phyloP scores from a whole-genome alignment of 2,113 vertebrate species.

The Plectropomus leopardus region DNA sequence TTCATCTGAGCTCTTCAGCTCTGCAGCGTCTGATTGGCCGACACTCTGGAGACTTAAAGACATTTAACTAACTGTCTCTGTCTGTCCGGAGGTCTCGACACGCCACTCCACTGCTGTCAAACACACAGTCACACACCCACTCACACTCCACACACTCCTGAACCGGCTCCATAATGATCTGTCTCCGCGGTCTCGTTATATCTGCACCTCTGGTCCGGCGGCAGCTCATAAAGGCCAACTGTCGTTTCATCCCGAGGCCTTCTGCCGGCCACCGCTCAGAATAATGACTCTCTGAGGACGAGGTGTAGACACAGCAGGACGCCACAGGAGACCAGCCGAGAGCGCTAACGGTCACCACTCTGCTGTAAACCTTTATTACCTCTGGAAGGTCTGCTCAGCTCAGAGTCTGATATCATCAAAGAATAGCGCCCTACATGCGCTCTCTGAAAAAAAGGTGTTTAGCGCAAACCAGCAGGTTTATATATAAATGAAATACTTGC shows the following conservation, averaged over 20 bases:
- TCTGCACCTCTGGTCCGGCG: constrained; percentile 18
- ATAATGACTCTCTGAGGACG: constrained; percentile 45
- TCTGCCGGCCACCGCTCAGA: not conserved
- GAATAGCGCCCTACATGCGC: not conserved
- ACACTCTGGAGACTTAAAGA: not conserved
- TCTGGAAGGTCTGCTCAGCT: not conserved
- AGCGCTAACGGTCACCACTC: constrained; percentile 12
- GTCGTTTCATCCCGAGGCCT: constrained; percentile 21
- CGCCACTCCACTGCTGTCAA: constrained; percentile 21
- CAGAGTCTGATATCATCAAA: not conserved
- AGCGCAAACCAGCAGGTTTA: not conserved
- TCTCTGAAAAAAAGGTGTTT: not conserved
- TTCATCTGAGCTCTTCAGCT: not conserved
- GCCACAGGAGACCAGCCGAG: not conserved
- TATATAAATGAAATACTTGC: no score
- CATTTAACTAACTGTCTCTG: constrained; percentile 21
- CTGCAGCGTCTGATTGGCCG: not conserved
- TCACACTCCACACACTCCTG: not conserved
- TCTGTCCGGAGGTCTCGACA: constrained; percentile 10
- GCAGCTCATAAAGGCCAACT: not conserved
- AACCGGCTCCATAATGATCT: constrained; percentile 2
- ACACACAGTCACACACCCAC: constrained; percentile 14
- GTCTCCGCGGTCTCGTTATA: constrained; percentile 19
- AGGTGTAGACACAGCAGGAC: not conserved
- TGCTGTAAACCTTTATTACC: constrained; percentile 40